Evolutionary conservation across 1,140 invertebrate genomes (phyloP), one percentile per base, ranked within the genome.

Genomic region (Eulimnadia texana): DNA sequence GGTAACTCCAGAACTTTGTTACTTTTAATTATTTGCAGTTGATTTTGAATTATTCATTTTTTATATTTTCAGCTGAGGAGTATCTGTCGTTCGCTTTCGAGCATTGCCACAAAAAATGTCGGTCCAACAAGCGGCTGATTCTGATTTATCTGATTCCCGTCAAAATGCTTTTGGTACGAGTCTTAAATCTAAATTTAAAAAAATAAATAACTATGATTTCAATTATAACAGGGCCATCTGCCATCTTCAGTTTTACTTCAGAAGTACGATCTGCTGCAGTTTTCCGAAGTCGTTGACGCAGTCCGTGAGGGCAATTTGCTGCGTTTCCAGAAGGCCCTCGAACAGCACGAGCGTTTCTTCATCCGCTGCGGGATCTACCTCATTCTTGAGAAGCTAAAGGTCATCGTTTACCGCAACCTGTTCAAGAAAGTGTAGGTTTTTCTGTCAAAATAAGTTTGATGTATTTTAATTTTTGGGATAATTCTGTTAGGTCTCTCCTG

Each of bases 91-190:
- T 86, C 77, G 93, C 95, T 0, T 98, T 98, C 75, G 79, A 88
- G 73, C 83, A 87, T 68, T 96, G 93, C 69, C 89, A 94, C 64
- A 81, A 76, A 66, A 74, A 76, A n/a, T 88, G 84, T 62, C 76
- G 76, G 54, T 90, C 85, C 71, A 98, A 98, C 71, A 98, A 98
- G 73, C 78, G 88, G 64, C 76, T 94, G 19, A 98, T 97, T 68
- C 77, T 99, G 3, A 96, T 93, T 53, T 98, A 98, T 73, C 77
- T 99, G 47, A 85, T 98, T 61, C 95, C 96, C 23, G 93, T 98
- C 0, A 97, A 97, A 76, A 96, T 98, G 91, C 75, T 98, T 22
- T 72, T 96, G 64, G 79, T 80, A 72, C 70, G 73, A 63, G 29
- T 60, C n/a, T n/a, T 20, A 53, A 22, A 22, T 47, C 29, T 47